Base-by-base conservation (phyloP, 2,113 vertebrate genomes). In the Labeo rohita region DNA sequence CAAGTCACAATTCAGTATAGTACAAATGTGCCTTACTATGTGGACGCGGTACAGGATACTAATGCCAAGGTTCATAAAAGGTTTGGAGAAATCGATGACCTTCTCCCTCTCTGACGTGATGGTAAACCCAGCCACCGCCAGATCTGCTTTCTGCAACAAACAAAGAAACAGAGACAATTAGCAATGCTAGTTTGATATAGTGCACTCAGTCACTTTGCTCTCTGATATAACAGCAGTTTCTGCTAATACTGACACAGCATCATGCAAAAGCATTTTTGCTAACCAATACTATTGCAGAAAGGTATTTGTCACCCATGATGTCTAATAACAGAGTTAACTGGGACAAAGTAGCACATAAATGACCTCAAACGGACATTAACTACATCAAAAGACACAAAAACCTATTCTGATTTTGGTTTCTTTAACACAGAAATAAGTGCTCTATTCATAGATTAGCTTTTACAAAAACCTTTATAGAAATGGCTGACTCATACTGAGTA, bases 51-150 rank as follows among this genome's bases (percentile, higher is more conserved):
- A 97, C 23, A 97, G 92, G 91, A 97, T 97, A 93, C 96, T 97
- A 93, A 97, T 97, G 34, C 96, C 96, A 87, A 97, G 93, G 43
- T 95, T 96, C 96, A 97, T 97, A 93, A 97, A 97, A 36, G 96
- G 96, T 86, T 97, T 97, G 90, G 97, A 98, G 93, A 98, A 98
- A 85, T 98, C 97, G 18, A 98, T 98, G 68, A 98, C 97, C 82
- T 98, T 98, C 91, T 98, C 97, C 34, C 97, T 91, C 92, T 97
- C 97, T 0, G 96, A 97, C 0, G 97, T 98, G 92, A 98, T 98
- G 90, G 97, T 97, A 93, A 98, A 97, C 0, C 96, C 96, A 0
- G 97, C 97, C 3, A 96, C 96, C 0, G 97, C 97, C 92, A 97
- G 92, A 89, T 97, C 97, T 0, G 96, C 97, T 91, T 97, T 98